Conservation (phyloP, 2,797 vertebrate species). For the Cynopterus sphinx region DNA sequence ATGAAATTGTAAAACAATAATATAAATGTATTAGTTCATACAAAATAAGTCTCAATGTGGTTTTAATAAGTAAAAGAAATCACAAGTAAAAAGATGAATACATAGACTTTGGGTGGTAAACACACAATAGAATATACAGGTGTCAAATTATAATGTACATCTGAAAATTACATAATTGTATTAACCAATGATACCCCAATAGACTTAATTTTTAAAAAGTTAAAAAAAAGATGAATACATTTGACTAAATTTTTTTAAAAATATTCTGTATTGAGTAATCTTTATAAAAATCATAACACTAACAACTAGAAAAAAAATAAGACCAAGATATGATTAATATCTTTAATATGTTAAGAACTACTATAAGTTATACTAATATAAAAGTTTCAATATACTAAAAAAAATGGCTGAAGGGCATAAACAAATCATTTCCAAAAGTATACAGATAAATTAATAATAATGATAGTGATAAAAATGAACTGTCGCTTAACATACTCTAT, state of each 20-base stretch:
- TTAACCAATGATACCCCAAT: too few relatives aligned
- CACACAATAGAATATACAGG: too few relatives aligned
- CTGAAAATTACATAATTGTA: too few relatives aligned
- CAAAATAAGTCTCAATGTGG: neutral
- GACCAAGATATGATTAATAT: neutral
- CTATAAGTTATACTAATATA: neutral
- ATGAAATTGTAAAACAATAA: neutral
- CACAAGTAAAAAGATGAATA: neutral
- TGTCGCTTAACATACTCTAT: neutral
- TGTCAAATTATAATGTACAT: too few relatives aligned
- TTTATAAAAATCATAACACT: neutral
- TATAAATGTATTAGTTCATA: neutral
- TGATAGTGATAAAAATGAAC: neutral
- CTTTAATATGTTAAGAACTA: constrained; percentile 10
- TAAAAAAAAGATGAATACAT: neutral
- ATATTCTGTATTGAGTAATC: neutral
- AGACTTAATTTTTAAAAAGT: too few relatives aligned
- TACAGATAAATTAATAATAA: neutral
- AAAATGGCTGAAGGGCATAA: neutral
- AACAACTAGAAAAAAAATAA: neutral
- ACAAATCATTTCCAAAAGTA: neutral
- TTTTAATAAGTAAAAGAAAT: neutral
- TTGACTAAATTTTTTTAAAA: neutral
- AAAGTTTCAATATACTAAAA: neutral
- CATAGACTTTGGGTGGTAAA: too few relatives aligned